phyloP scores from a whole-genome alignment of 2,113 vertebrate species.

The Pelvicachromis taeniatus region DNA sequence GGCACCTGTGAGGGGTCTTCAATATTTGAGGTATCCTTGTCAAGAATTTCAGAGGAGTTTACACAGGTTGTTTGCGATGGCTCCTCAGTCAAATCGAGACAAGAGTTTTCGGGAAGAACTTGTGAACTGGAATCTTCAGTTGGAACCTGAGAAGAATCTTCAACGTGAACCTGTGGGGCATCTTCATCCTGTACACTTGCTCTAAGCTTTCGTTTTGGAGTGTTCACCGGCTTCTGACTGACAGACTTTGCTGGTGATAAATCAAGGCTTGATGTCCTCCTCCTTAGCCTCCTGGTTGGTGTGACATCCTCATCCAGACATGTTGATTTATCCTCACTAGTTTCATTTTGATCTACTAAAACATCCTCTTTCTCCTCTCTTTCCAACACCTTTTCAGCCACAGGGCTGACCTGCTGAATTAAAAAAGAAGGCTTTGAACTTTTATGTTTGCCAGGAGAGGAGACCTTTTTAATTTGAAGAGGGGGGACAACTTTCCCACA shows the following conservation, averaged over 20 bases:
- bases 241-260: constrained; percentile 46
- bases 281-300: constrained; percentile 43
- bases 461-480: constrained; percentile 75
- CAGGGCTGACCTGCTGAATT: constrained; percentile 63
- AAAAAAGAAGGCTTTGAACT: constrained; percentile 73
- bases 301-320: constrained; percentile 4
- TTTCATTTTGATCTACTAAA: constrained; percentile 37
- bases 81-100: constrained; percentile 6
- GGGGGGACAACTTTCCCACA: constrained; percentile 64
- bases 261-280: constrained; percentile 43
- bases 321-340: constrained; percentile 36
- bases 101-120: constrained; percentile 33
- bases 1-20: constrained; percentile 12
- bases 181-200: constrained; percentile 23
- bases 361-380: constrained; percentile 37
- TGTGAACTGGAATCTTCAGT: constrained; percentile 29
- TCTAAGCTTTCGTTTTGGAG: constrained; percentile 53
- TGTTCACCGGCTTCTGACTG: constrained; percentile 44
- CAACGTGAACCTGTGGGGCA: not conserved
- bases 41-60: constrained; percentile 10
- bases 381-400: constrained; percentile 27
- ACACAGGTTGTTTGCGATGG: not conserved
- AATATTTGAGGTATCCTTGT: not conserved
- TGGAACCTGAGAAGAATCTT: constrained; percentile 40
- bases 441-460: constrained; percentile 71